Evolutionary conservation across 1,140 invertebrate genomes (phyloP), one percentile per base, ranked within the genome.

Genomic region (Megalopta genalis): DNA sequence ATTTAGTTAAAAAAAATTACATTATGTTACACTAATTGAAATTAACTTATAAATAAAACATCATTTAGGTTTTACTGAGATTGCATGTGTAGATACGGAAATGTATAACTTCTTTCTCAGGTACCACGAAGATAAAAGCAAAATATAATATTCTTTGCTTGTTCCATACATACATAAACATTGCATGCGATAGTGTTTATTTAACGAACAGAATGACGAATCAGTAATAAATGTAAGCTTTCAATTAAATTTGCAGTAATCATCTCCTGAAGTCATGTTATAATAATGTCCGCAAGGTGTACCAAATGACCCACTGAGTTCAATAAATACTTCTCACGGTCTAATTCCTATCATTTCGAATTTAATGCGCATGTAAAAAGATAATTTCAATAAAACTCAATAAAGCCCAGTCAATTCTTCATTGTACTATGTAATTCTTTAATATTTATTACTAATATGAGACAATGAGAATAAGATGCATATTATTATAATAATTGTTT

Each of bases 151-250:
- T 59, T 65, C 14, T 74, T 21, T 64, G 60, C 71, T 77, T 74
- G 7, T 64, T 81, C 69, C 16, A 6, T 69, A n/a, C 9, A 60
- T 63, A 71, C 21, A 57, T 80, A 18, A 37, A 52, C 27, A 70
- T 80, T 85, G 82, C 77, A 81, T 85, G 77, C n/a, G 52, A 25
- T 81, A 80, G 37, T 52, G 42, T 32, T 25, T 75, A 75, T 39
- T 74, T 46, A 73, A 79, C 63, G 46, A 67, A 21, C 52, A 84
- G 59, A 68, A 77, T 63, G 59, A 85, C 64, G 14, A 85, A 84
- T 84, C 77, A 81, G 72, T 85, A 85, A 85, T 84, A 80, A 85
- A 85, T 77, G 78, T 73, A 84, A 73, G 68, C 73, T 59, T 84
- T 74, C 23, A 59, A 16, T 76, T 84, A n/a, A 76, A 18, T 80